phyloP scores from a whole-genome alignment of 2,797 vertebrate species.

The Loriculus beryllinus region DNA sequence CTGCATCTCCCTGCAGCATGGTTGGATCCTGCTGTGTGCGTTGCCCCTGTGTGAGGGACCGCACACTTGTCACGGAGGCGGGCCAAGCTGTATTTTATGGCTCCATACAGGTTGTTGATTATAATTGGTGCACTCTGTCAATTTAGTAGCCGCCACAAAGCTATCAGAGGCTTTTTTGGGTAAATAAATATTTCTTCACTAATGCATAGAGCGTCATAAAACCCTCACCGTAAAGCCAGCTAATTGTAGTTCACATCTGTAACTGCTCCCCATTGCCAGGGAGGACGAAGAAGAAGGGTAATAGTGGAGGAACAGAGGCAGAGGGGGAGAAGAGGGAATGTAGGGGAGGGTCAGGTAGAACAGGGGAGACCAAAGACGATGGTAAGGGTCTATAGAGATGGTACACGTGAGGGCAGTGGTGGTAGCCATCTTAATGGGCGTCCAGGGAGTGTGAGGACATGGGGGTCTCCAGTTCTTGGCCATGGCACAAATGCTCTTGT shows the following conservation, averaged over 20 bases:
- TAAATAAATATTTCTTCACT: conserved; percentile 54
- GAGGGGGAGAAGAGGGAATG: not conserved
- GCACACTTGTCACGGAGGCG: accelerated
- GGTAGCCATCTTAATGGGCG: accelerated
- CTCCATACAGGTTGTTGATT: not conserved
- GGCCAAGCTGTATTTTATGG: not conserved
- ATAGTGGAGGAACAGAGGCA: conserved; percentile 5
- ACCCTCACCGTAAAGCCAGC: not conserved
- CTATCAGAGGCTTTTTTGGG: conserved; percentile 49
- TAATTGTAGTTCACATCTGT: not conserved
- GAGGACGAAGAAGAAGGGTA: conserved; percentile 16
- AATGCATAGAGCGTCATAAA: not conserved
- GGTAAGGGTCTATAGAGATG: not conserved
- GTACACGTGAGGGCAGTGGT: not conserved
- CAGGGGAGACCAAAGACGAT: not conserved
- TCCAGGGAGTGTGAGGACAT: not conserved
- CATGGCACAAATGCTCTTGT: not conserved
- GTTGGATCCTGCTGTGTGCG: accelerated
- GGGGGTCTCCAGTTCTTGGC: not conserved
- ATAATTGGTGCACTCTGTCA: conserved; percentile 51
- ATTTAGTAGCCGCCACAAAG: conserved; percentile 25
- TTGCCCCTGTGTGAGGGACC: accelerated
- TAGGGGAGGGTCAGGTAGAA: not conserved
- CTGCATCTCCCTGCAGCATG: not conserved
- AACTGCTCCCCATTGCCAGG: accelerated